Evolutionary conservation across 1,140 invertebrate species (phyloP).

Genomic region (Cyclargus thomasi): DNA sequence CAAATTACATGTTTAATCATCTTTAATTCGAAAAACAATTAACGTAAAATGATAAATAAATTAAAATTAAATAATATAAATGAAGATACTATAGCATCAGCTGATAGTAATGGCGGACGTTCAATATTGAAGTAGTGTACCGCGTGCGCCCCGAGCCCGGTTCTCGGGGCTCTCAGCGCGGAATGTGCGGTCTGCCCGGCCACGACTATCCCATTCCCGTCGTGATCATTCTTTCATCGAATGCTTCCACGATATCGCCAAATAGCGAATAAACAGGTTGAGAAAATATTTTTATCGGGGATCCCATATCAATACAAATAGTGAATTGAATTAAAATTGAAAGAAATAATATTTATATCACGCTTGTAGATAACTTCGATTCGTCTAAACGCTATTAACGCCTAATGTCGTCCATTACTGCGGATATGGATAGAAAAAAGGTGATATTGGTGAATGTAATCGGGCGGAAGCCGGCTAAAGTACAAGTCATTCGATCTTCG

Average conservation of each 20-base stretch:
- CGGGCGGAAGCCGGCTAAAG: not conserved
- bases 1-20: too few relatives aligned
- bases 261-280: not conserved
- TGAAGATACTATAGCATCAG: not conserved
- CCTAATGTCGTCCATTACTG: not conserved
- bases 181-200: constrained; percentile 1
- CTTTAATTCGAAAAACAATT: too few relatives aligned
- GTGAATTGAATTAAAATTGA: too few relatives aligned
- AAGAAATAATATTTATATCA: too few relatives aligned
- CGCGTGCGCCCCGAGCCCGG: not conserved
- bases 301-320: not conserved
- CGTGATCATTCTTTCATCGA: not conserved
- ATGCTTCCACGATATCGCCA: not conserved
- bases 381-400: not conserved
- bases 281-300: not conserved
- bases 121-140: not conserved
- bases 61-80: too few relatives aligned
- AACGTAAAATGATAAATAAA: too few relatives aligned
- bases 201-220: constrained; percentile 7
- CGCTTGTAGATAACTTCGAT: not conserved
- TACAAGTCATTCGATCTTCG: not conserved
- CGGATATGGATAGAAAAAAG: not conserved
- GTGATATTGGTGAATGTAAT: constrained; percentile 1
- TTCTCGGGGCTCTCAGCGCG: not conserved
- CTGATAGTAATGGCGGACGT: not conserved